Percentiles rank a stretch among this genome's conserved stretches.
phyloP scores from a whole-genome alignment of 2,888 invertebrate species.

The Melanophora roralis region DNA sequence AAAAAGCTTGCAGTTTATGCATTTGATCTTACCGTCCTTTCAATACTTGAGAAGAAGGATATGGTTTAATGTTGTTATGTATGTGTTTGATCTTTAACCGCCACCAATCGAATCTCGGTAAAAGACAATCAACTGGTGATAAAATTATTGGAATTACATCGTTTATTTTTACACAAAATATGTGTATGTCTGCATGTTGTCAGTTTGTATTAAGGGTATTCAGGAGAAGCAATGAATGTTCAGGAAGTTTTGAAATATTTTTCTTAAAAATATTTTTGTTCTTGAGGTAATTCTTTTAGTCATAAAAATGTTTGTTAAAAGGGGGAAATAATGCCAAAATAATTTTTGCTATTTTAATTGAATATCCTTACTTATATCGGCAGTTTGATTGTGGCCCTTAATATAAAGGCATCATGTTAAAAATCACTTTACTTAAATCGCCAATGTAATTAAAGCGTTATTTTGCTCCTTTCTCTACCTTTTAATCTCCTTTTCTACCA shows the following conservation, averaged over 20 bases:
- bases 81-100: slow-evolving; percentile 64
- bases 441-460: slow-evolving; percentile 58
- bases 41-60: slow-evolving; percentile 37
- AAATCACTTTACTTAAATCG: slow-evolving; percentile 59
- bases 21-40: slow-evolving; percentile 57
- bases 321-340: too few species aligned
- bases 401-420: slow-evolving; percentile 51
- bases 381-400: slow-evolving; percentile 44
- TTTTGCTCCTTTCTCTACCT: slow-evolving; percentile 1
- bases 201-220: slow-evolving; percentile 15
- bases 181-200: too few species aligned
- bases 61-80: slow-evolving; percentile 60
- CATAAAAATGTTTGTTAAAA: too few species aligned
- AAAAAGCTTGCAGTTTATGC: slow-evolving; percentile 28
- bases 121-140: slow-evolving; percentile 69
- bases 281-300: too few species aligned
- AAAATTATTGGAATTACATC: slow-evolving; percentile 72
- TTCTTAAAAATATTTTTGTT: too few species aligned
- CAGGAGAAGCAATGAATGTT: background rate
- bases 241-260: too few species aligned
- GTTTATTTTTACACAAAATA: slow-evolving; percentile 52
- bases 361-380: slow-evolving; percentile 38
- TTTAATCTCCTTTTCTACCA: background rate
- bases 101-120: slow-evolving; percentile 65
- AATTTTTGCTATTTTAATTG: background rate